phyloP scores from a whole-genome alignment of 2,888 invertebrate species.

The Dasysyrphus tricinctus region DNA sequence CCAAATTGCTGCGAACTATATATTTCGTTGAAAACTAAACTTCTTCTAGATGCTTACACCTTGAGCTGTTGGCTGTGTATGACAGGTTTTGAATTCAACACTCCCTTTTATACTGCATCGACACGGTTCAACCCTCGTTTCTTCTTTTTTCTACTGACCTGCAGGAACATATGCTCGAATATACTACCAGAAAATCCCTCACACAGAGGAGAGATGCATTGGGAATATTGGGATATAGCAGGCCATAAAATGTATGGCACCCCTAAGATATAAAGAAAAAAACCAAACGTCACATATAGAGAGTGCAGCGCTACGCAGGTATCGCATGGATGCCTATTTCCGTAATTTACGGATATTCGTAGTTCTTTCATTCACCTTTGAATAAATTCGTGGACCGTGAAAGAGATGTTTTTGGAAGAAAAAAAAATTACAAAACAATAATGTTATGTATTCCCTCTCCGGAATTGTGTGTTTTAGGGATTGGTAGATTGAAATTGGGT shows the following conservation, averaged over 20 bases:
- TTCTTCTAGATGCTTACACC: slow-evolving; percentile 78
- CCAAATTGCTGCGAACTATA: slow-evolving; percentile 35
- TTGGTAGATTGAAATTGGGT: slow-evolving; percentile 55
- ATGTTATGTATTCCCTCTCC: slow-evolving; percentile 45
- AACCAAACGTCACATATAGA: slow-evolving; percentile 34
- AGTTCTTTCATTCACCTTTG: slow-evolving; percentile 47
- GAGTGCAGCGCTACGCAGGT: slow-evolving; percentile 44
- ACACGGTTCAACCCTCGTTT: slow-evolving; percentile 50
- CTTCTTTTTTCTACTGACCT: slow-evolving; percentile 48
- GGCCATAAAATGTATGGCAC: slow-evolving; percentile 52
- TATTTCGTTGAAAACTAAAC: slow-evolving; percentile 26
- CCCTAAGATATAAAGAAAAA: slow-evolving; percentile 32
- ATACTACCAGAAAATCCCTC: slow-evolving; percentile 62
- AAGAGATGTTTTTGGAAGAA: slow-evolving; percentile 44
- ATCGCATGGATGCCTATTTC: slow-evolving; percentile 53
- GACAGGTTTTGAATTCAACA: slow-evolving; percentile 81
- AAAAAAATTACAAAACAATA: not conserved
- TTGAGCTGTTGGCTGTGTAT: slow-evolving; percentile 80
- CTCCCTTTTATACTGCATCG: slow-evolving; percentile 60
- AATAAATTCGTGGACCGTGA: slow-evolving; percentile 52
- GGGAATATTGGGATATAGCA: slow-evolving; percentile 34
- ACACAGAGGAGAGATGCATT: slow-evolving; percentile 43
- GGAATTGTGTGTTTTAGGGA: slow-evolving; percentile 48
- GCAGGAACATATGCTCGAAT: slow-evolving; percentile 60
- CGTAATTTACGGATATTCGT: slow-evolving; percentile 43